phyloP scores from a whole-genome alignment of 2,888 invertebrate species.

The Hemaris fuciformis region DNA sequence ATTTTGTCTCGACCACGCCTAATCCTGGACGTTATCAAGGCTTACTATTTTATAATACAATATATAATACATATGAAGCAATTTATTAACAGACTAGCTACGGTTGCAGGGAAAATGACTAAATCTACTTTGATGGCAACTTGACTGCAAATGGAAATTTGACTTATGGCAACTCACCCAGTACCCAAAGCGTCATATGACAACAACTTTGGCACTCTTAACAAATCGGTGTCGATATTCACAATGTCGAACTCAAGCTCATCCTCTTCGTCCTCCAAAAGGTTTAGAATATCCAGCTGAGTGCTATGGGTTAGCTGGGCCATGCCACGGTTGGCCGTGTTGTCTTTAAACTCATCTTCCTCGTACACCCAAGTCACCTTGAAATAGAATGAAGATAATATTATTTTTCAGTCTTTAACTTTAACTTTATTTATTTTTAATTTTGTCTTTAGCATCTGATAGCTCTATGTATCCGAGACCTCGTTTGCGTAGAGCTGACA shows the following conservation, averaged over 20 bases:
- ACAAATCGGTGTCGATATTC: conserved; percentile 58
- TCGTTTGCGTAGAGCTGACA: not conserved
- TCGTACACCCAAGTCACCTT: conserved; percentile 53
- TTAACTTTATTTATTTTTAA: not conserved
- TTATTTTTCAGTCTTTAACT: no score
- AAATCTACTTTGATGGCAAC: no score
- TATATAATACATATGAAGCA: no score
- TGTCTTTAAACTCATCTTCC: conserved; percentile 35
- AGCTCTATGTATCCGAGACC: no score
- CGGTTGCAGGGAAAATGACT: no score
- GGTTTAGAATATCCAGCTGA: conserved; percentile 43
- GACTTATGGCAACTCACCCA: no score
- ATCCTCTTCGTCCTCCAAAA: conserved; percentile 72
- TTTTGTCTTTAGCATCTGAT: no score
- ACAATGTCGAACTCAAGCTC: conserved; percentile 77
- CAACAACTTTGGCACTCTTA: conserved; percentile 54
- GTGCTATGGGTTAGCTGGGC: conserved; percentile 11
- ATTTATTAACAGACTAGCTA: no score
- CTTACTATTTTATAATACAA: no score
- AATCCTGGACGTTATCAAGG: no score
- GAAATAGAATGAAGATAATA: not conserved
- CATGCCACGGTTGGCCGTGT: not conserved
- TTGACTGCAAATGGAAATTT: no score
- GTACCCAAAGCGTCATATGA: conserved; percentile 33
- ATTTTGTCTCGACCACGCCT: no score